Percentiles rank a stretch among this genome's conserved stretches.
Conservation (phyloP, 2,113 vertebrate genomes). For the Odocoileus virginianus region DNA sequence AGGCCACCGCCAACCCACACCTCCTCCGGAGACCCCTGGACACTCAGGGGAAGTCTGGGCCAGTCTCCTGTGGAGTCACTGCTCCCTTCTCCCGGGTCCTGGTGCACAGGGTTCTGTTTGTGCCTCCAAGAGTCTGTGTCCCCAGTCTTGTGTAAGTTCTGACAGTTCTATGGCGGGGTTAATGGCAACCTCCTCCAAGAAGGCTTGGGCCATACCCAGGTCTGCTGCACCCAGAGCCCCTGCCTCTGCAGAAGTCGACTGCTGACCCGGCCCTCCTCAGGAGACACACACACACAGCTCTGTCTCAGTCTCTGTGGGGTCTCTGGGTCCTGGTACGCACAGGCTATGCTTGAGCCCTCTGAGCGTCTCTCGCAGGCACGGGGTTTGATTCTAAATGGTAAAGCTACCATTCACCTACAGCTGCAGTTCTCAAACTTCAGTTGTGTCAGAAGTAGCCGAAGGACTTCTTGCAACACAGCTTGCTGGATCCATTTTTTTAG, state of each 20-base stretch:
- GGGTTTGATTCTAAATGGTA: not conserved
- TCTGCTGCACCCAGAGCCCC: not conserved
- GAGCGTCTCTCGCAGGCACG: not conserved
- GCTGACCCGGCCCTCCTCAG: rapidly evolving
- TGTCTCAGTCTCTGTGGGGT: not conserved
- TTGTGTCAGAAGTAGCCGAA: not conserved
- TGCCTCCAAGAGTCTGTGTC: not conserved
- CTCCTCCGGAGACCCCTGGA: not conserved
- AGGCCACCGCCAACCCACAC: rapidly evolving
- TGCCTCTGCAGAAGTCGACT: not conserved
- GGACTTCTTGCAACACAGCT: not conserved
- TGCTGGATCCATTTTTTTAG: not conserved
- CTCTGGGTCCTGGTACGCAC: not conserved
- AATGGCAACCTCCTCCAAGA: not conserved
- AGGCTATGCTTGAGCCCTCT: not conserved
- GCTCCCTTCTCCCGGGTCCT: not conserved
- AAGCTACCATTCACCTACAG: not conserved
- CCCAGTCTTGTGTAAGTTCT: not conserved
- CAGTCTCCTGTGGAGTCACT: not conserved
- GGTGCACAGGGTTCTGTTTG: not conserved
- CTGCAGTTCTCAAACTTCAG: not conserved
- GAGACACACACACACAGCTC: not conserved
- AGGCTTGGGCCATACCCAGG: not conserved
- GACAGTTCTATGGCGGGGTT: not conserved
- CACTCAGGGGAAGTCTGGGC: not conserved